Conservation (phyloP, 2,113 vertebrate genomes). For the Myiagra hebetior region DNA sequence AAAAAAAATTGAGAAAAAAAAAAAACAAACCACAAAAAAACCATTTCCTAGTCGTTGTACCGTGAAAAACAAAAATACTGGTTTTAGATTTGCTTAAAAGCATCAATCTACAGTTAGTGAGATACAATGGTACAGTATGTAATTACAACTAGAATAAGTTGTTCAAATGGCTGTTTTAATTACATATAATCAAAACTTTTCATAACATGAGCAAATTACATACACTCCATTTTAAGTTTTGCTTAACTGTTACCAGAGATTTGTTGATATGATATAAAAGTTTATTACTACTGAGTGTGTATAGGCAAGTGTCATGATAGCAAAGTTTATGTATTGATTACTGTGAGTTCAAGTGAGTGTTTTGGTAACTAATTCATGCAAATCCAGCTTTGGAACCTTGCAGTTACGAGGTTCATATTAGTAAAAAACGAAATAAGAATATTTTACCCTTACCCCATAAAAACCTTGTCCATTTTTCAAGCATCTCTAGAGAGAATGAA, state of each 20-base stretch:
- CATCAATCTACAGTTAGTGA: conserved; percentile 72
- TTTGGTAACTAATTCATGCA: conserved; percentile 61
- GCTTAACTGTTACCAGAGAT: conserved; percentile 67
- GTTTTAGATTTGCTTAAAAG: conserved; percentile 69
- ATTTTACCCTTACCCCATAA: conserved; percentile 27
- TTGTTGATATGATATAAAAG: conserved; percentile 63
- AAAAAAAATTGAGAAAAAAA: not conserved
- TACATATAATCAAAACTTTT: conserved; percentile 70
- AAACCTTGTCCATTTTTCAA: conserved; percentile 10
- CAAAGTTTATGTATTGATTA: conserved; percentile 61
- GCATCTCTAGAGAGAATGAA: conserved; percentile 22
- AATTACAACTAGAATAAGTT: conserved; percentile 78
- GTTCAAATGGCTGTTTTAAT: conserved; percentile 76
- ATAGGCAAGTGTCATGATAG: conserved; percentile 71
- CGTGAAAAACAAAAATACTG: conserved; percentile 70
- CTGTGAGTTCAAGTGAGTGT: conserved; percentile 63
- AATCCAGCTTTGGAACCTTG: conserved; percentile 56
- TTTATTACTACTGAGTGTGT: conserved; percentile 66
- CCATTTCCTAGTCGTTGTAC: conserved; percentile 75
- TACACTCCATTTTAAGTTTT: conserved; percentile 68
- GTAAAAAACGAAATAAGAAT: conserved; percentile 36
- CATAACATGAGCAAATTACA: conserved; percentile 62
- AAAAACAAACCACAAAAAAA: not conserved
- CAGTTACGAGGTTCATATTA: conserved; percentile 36
- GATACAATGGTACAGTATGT: conserved; percentile 76